Conservation (phyloP, 2,888 invertebrate species). For the Ectemnius lituratus region DNA sequence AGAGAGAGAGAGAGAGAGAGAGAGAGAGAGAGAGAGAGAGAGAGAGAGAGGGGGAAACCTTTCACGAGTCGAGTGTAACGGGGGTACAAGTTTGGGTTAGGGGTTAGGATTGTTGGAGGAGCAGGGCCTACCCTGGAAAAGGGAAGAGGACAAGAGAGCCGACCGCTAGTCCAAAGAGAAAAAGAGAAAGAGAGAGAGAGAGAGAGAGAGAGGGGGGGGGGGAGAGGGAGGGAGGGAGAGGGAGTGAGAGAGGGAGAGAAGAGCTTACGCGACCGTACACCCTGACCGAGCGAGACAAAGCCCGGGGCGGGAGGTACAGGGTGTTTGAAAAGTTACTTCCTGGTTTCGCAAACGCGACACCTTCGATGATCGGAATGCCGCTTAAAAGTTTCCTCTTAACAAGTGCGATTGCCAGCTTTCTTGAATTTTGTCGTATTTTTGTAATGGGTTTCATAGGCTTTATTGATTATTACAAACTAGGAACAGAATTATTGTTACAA, state of each 20-base stretch:
- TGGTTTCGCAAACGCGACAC: slow-evolving; percentile 20
- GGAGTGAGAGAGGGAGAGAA: slow-evolving; percentile 30
- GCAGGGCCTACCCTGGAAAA: slow-evolving; percentile 36
- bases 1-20: slow-evolving; percentile 14
- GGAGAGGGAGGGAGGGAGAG: too few species aligned
- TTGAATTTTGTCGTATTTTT: too few species aligned
- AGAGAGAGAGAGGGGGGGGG: slow-evolving; percentile 28
- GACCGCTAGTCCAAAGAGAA: background rate
- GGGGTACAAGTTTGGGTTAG: slow-evolving; percentile 62
- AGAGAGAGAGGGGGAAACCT: slow-evolving; percentile 50
- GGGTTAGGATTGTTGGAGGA: slow-evolving; percentile 57
- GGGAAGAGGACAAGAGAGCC: slow-evolving; percentile 35
- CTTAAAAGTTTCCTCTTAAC: too few species aligned
- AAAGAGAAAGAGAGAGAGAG: slow-evolving; percentile 24
- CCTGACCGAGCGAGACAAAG: slow-evolving; percentile 47
- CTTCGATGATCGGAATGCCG: too few species aligned
- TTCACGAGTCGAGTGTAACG: slow-evolving; percentile 54
- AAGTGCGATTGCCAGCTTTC: too few species aligned
- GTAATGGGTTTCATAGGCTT: too few species aligned
- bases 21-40: slow-evolving; percentile 14
- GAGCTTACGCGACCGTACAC: slow-evolving; percentile 41
- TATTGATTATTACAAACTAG: too few species aligned
- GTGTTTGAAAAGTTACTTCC: slow-evolving; percentile 53
- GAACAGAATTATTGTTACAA: too few species aligned
- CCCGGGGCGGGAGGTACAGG: slow-evolving; percentile 35